phyloP scores from a whole-genome alignment of 1,140 invertebrate species.

The Psix sp. region DNA sequence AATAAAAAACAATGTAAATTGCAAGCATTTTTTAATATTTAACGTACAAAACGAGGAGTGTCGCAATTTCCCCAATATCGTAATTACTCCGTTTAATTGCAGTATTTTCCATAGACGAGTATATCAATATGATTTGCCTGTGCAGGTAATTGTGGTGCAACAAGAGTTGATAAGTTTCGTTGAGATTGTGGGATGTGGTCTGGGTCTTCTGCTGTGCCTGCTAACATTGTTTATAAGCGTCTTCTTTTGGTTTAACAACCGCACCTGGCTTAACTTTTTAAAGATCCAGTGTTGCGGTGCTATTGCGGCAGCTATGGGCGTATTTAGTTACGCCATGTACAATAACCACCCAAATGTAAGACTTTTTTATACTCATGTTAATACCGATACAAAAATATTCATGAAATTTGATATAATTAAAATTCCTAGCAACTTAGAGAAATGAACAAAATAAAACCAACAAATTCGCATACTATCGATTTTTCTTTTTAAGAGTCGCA shows the following conservation, averaged over 20 bases:
- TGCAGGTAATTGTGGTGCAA: conserved; percentile 50
- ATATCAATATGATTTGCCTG: conserved; percentile 15
- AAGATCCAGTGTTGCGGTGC: conserved; percentile 82
- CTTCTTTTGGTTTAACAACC: conserved; percentile 79
- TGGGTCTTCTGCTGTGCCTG: conserved; percentile 79
- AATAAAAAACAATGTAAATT: no score
- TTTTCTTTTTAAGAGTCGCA: no score
- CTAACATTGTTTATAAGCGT: conserved; percentile 78
- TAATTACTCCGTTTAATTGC: no score
- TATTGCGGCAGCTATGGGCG: conserved; percentile 79
- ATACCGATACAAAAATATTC: background rate
- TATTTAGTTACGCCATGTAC: conserved; percentile 80
- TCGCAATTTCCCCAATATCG: no score
- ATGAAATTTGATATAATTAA: background rate
- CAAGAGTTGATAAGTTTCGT: conserved; percentile 69
- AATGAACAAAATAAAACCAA: no score
- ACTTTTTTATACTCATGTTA: background rate
- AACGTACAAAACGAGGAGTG: no score
- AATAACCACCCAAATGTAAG: conserved; percentile 78
- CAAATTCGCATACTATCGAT: no score
- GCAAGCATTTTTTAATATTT: no score
- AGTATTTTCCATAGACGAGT: no score
- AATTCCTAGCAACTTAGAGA: no score
- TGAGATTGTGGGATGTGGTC: conserved; percentile 79
- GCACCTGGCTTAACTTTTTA: conserved; percentile 81